Evolutionary conservation across 1,140 invertebrate species (phyloP), one percentile per base, ranked within the genome.

Genomic region (Drosophila orena): DNA sequence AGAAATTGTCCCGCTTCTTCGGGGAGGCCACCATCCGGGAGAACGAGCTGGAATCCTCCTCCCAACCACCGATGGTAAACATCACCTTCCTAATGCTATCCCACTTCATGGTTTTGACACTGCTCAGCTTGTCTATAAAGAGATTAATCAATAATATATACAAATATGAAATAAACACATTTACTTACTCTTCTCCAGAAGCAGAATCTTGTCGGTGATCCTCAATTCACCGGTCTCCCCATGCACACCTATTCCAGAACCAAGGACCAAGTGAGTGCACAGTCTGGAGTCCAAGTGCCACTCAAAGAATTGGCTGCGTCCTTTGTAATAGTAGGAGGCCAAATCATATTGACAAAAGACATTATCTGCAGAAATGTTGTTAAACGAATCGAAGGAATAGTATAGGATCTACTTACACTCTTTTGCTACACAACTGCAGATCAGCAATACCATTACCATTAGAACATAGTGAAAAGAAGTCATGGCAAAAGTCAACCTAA

Each of bases 51-150:
- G 94, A 94, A 6, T 94, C 94, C 81, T 95, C 94, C 59, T 94
- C 95, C 95, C 94, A 95, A 3, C 96, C 96, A 11, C 96, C 96
- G 46, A 97, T 94, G 0, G 95, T 95, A 0, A 96, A 64, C 6
- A 96, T 49, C 0, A 93, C 92, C 85, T 96, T 96, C 3, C 94
- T 53, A 0, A 75, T 14, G 35, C 92, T 88, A 0, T 62, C 34
- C n/a, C 1, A 14, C 11, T 37, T 84, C 4, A 73, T 14, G 1
- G 10, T 20, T 1, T 11, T 5, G 8, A 15, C 24, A 2, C 20
- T 3, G 0, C 0, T 4, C 2, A 76, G 3, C 14, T 66, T 14
- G 2, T 44, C 70, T 76, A n/a, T 30, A n/a, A 24, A 11, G 10
- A 20, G n/a, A n/a, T n/a, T n/a, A n/a, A n/a, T n/a, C n/a, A n/a